phyloP scores from a whole-genome alignment of 2,113 vertebrate species.

The Entelurus aequoreus region DNA sequence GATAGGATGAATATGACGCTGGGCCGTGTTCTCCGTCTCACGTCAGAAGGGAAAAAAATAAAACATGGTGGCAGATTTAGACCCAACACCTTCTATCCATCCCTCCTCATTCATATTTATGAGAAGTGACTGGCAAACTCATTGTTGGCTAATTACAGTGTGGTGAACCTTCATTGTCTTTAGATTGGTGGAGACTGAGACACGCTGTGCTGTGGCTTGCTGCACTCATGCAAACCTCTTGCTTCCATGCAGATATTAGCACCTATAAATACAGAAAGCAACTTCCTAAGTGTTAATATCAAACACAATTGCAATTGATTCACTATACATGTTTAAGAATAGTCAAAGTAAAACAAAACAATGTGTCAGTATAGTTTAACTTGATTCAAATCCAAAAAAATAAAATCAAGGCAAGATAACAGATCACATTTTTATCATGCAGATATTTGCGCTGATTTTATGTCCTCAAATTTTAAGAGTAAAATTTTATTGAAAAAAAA shows the following conservation, averaged over 20 bases:
- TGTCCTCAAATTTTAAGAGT: too few species aligned
- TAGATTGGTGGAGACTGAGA: slow-evolving; percentile 72
- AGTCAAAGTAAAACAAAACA: too few species aligned
- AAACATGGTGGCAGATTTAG: slow-evolving; percentile 63
- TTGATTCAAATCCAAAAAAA: too few species aligned
- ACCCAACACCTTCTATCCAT: slow-evolving; percentile 63
- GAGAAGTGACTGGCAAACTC: slow-evolving; percentile 68
- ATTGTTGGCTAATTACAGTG: slow-evolving; percentile 75
- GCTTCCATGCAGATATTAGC: slow-evolving; percentile 70
- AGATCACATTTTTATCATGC: too few species aligned
- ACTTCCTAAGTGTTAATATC: too few species aligned
- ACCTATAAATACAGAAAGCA: too few species aligned
- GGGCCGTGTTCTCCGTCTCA: slow-evolving; percentile 58
- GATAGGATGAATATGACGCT: slow-evolving; percentile 65
- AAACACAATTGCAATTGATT: too few species aligned
- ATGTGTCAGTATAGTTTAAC: too few species aligned
- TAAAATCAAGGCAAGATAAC: too few species aligned
- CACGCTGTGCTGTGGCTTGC: slow-evolving; percentile 67
- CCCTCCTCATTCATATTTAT: slow-evolving; percentile 72
- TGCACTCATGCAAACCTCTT: slow-evolving; percentile 66
- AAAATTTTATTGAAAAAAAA: too few species aligned
- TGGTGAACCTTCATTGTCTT: slow-evolving; percentile 72
- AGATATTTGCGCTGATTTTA: too few species aligned
- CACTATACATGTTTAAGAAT: too few species aligned
- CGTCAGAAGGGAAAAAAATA: slow-evolving; percentile 42